Evolutionary conservation across 2,113 vertebrate genomes (phyloP).

Genomic region (Mungos mungo): DNA sequence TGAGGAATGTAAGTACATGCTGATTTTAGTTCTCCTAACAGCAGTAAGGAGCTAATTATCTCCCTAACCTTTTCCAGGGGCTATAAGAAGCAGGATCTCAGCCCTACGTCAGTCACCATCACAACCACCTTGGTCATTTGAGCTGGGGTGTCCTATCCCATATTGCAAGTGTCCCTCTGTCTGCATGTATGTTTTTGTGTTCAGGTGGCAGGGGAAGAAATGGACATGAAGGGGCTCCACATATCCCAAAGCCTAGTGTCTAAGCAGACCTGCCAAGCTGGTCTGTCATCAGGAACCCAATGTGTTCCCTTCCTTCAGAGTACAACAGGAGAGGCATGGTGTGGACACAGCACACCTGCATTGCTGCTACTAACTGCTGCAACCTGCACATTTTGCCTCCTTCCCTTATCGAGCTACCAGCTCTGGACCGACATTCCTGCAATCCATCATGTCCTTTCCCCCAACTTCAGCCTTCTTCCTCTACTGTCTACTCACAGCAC

Average conservation of each 20-base stretch:
- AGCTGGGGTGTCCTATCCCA: background rate
- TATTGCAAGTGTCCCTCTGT: background rate
- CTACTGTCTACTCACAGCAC: background rate
- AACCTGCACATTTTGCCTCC: background rate
- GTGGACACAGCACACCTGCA: background rate
- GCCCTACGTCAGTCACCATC: background rate
- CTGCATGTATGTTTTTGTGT: background rate
- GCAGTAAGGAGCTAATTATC: background rate
- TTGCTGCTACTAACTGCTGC: background rate
- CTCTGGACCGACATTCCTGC: background rate
- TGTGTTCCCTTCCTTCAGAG: background rate
- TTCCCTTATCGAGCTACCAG: background rate
- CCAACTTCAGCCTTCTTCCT: background rate
- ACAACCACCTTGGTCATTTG: background rate
- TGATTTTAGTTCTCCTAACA: conserved; percentile 1
- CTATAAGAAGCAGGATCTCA: background rate
- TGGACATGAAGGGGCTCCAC: background rate
- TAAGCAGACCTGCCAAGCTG: background rate
- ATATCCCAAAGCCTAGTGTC: background rate
- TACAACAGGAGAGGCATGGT: background rate
- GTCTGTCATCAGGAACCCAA: background rate
- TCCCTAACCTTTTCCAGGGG: background rate
- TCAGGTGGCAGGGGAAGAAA: background rate
- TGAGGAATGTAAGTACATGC: background rate
- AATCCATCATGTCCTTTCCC: background rate